These are phyloP conservation scores for Ormia ochracea DNA, from an alignment of 2,888 invertebrate genomes.

Conservation along the genomic window DNA sequence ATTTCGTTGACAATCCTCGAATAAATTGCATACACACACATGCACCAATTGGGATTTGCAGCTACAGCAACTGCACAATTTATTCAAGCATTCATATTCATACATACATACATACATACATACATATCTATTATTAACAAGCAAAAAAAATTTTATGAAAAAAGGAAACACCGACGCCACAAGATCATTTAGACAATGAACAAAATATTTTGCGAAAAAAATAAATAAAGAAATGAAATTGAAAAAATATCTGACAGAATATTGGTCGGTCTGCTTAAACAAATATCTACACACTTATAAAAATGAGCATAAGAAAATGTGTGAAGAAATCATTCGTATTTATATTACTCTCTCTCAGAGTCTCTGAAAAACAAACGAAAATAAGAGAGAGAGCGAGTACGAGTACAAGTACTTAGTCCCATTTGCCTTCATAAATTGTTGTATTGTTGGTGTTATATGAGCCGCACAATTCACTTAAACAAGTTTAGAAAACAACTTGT, in stretches of 20 bases:
- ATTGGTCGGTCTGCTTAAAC: slow-evolving; percentile 33
- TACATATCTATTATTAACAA: slow-evolving; percentile 1
- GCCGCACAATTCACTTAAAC: slow-evolving; percentile 59
- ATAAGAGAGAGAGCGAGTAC: background rate
- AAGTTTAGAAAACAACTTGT: slow-evolving; percentile 61
- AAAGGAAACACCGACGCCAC: slow-evolving; percentile 62
- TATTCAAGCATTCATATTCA: slow-evolving; percentile 5
- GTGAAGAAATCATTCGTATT: slow-evolving; percentile 15
- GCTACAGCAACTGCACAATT: slow-evolving; percentile 22
- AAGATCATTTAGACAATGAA: slow-evolving; percentile 56
- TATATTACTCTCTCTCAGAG: slow-evolving; percentile 30
- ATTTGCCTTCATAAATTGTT: slow-evolving; percentile 48
- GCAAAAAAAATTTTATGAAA: slow-evolving; percentile 23
- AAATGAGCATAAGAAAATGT: slow-evolving; percentile 8
- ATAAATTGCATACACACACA: background rate
- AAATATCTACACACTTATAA: slow-evolving; percentile 7
- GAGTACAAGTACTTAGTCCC: slow-evolving; percentile 4
- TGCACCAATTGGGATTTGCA: slow-evolving; percentile 30
- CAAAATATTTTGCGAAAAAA: slow-evolving; percentile 31
- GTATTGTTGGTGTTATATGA: slow-evolving; percentile 54
- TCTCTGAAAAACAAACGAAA: background rate
- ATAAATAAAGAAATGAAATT: background rate
- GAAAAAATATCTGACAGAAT: slow-evolving; percentile 35
- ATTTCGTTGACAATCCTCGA: background rate
- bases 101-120: background rate